Conservation (phyloP, 2,888 invertebrate species). For the Melipona bicolor region DNA sequence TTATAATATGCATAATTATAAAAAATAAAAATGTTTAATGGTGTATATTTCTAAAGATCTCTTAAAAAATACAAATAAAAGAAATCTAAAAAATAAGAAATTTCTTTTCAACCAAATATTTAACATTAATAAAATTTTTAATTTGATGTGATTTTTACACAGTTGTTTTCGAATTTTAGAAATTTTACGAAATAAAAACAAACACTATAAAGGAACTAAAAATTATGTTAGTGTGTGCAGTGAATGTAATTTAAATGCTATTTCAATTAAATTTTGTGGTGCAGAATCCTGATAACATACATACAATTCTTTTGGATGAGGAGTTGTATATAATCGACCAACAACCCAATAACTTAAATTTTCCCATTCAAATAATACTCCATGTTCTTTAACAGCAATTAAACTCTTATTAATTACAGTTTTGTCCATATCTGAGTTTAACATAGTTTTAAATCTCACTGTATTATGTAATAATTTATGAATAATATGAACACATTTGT, state of each 20-base stretch:
- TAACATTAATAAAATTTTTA: not conserved
- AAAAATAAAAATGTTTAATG: conserved; percentile 7
- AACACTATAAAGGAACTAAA: not conserved
- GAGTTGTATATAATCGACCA: conserved; percentile 91
- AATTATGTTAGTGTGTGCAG: conserved; percentile 71
- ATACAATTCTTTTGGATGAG: conserved; percentile 92
- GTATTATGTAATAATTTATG: conserved; percentile 90
- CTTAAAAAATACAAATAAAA: not conserved
- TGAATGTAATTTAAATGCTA: conserved; percentile 91
- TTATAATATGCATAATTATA: not conserved
- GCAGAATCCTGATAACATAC: conserved; percentile 94
- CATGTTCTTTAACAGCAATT: conserved; percentile 93
- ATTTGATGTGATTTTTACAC: not conserved
- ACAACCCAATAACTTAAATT: conserved; percentile 91
- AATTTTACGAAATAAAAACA: not conserved
- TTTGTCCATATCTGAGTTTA: conserved; percentile 85
- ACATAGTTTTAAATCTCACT: conserved; percentile 87
- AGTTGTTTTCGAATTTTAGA: not conserved
- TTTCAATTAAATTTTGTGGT: conserved; percentile 95
- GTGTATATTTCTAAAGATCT: not conserved
- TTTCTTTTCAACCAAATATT: not conserved
- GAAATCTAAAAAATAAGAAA: not conserved
- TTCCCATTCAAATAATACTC: conserved; percentile 90
- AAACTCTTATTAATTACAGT: conserved; percentile 89
- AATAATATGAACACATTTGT: conserved; percentile 89